Conservation (phyloP, 2,797 vertebrate species). For the Mergus octosetaceus region DNA sequence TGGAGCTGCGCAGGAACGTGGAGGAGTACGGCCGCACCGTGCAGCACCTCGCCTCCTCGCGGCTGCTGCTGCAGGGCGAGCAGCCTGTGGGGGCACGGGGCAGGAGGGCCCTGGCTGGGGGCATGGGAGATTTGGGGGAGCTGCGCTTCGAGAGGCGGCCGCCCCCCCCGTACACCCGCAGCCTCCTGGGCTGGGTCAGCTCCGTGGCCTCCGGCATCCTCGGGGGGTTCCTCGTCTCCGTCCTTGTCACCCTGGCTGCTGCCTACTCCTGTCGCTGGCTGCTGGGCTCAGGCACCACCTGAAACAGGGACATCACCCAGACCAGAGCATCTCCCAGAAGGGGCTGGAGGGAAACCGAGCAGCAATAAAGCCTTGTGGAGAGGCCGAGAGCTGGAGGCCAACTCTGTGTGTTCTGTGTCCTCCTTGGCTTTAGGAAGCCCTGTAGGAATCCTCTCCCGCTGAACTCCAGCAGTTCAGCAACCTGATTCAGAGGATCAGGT, state of each 20-base stretch:
- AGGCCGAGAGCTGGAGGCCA: fast-evolving
- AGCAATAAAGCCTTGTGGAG: not conserved
- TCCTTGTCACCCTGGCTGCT: fast-evolving
- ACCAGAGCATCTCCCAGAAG: fast-evolving
- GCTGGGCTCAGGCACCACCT: not conserved
- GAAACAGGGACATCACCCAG: fast-evolving
- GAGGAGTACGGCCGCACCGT: conserved; percentile 73
- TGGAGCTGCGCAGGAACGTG: conserved; percentile 80
- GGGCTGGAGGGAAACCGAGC: fast-evolving
- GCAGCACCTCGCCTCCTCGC: conserved; percentile 41
- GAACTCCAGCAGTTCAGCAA: not conserved
- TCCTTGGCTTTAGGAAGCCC: not conserved
- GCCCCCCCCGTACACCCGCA: conserved; percentile 66
- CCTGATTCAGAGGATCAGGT: too few species aligned
- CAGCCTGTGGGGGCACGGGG: not conserved
- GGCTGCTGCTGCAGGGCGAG: not conserved
- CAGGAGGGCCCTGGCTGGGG: fast-evolving
- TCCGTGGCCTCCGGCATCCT: conserved; percentile 81
- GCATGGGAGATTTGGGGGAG: conserved; percentile 34
- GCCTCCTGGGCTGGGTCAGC: conserved; percentile 66
- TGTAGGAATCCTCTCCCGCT: not conserved
- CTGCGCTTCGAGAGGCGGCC: conserved; percentile 79
- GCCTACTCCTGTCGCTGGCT: not conserved
- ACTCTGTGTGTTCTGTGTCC: not conserved
- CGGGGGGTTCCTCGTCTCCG: conserved; percentile 64